Base-by-base conservation (phyloP, 2,113 vertebrate species). In the Semnopithecus entellus region DNA sequence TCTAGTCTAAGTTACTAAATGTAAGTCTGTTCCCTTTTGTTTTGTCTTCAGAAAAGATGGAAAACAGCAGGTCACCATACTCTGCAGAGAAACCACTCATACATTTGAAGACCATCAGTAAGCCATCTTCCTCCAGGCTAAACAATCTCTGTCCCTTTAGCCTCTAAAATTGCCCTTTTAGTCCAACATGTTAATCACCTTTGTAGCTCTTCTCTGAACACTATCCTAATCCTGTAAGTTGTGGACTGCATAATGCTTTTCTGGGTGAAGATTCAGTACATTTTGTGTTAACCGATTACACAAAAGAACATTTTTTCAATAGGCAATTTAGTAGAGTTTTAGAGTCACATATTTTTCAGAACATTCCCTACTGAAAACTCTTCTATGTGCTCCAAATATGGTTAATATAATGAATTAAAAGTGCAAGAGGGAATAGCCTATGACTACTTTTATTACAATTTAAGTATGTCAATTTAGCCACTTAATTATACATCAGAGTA, bases 341-440 rank as follows among this genome's bases (percentile, higher is more conserved):
- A 40, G 20, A 75, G 14, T 68, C 50, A 91, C 8, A n/a, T 45
- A 40, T 85, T 76, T 85, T 80, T 35, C 7, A 61, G 55, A 72
- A 79, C 38, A 61, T 68, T 94, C 18, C 4, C 25, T 30, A 70
- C 2, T 68, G 20, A 17, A 82, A 91, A 68, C 8, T 94, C 17
- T 87, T 59, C 8, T 3, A 43, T 76, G 17, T 92, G 9, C 3
- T 72, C 25, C 38, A 75, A 75, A 80, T 12, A 59, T 75, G 10
- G 43, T 68, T 91, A 48, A 82, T 38, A 66, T 64, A 84, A 91
- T 96, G 25, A 95, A 93, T 72, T 80, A 40, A 59, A 80, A 75
- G 11, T 85, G 4, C 2, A 78, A 88, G 25, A 57, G 8, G 78
- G 11, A 59, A 35, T 91, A 72, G 88, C 32, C 16, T 82, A 43